Evolutionary conservation across 2,113 vertebrate genomes (phyloP).

Genomic region (Notechis scutatus): DNA sequence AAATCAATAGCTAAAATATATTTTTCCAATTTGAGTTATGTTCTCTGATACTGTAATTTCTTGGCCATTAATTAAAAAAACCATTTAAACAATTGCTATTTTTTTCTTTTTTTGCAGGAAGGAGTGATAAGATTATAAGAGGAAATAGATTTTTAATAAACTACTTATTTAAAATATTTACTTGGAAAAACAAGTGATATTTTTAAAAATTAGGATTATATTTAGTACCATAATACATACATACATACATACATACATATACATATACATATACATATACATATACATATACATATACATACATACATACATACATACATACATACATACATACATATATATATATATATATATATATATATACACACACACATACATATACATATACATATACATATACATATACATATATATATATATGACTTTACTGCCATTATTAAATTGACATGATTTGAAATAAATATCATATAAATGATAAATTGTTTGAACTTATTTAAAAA

Average conservation of each 20-base stretch:
- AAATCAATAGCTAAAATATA: conserved; percentile 17
- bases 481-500: not conserved
- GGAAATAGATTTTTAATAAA: not conserved
- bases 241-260: too few relatives aligned
- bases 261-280: too few relatives aligned
- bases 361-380: too few relatives aligned
- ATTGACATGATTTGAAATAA: conserved; percentile 40
- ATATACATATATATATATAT: not conserved
- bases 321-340: too few relatives aligned
- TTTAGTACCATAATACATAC: not conserved
- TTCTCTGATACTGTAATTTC: not conserved
- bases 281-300: too few relatives aligned
- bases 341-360: too few relatives aligned
- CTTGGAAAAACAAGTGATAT: conserved; percentile 3
- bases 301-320: too few relatives aligned
- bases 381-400: too few relatives aligned
- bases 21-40: not conserved
- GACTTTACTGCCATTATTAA: conserved; percentile 35
- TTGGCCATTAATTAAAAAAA: not conserved
- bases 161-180: not conserved
- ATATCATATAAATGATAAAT: conserved; percentile 14
- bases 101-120: not conserved
- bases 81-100: not conserved
- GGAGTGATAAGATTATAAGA: not conserved
- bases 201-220: conserved; percentile 4